phyloP scores from a whole-genome alignment of 1,140 invertebrate species.

The Dermatophagoides farinae region DNA sequence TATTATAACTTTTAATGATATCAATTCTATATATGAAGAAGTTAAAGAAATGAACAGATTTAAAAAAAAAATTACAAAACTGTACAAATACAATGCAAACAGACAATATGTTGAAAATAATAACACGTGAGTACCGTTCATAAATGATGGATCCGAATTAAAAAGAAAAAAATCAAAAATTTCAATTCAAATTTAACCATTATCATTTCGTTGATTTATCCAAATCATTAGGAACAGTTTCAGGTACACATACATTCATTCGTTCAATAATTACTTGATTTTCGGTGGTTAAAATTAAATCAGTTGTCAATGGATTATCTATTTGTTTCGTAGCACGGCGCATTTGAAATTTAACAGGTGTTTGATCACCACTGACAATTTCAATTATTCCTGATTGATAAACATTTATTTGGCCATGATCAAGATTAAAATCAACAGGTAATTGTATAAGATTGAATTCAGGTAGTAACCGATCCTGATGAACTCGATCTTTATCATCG shows the following conservation, averaged over 20 bases:
- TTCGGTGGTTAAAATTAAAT: not conserved
- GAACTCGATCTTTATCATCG: not conserved
- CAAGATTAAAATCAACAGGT: not conserved
- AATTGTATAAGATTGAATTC: conserved; percentile 4
- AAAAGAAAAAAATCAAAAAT: too few relatives aligned
- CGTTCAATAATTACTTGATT: not conserved
- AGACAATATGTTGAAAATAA: too few relatives aligned
- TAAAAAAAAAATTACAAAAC: too few relatives aligned
- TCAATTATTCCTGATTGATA: conserved; percentile 5
- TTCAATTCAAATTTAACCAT: too few relatives aligned
- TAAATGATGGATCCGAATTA: too few relatives aligned
- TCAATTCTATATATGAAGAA: too few relatives aligned
- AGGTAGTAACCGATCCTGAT: not conserved
- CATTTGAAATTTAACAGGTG: not conserved
- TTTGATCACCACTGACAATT: not conserved
- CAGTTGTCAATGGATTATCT: not conserved
- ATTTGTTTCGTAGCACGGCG: not conserved
- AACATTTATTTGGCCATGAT: not conserved
- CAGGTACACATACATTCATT: not conserved
- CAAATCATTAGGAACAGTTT: not conserved
- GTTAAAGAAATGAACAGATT: too few relatives aligned
- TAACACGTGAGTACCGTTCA: too few relatives aligned
- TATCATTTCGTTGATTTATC: too few relatives aligned
- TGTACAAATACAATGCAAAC: too few relatives aligned
- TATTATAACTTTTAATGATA: too few relatives aligned